These are phyloP conservation scores for Gavia stellata DNA, from an alignment of 2,113 vertebrate species.

Conservation along the genomic window DNA sequence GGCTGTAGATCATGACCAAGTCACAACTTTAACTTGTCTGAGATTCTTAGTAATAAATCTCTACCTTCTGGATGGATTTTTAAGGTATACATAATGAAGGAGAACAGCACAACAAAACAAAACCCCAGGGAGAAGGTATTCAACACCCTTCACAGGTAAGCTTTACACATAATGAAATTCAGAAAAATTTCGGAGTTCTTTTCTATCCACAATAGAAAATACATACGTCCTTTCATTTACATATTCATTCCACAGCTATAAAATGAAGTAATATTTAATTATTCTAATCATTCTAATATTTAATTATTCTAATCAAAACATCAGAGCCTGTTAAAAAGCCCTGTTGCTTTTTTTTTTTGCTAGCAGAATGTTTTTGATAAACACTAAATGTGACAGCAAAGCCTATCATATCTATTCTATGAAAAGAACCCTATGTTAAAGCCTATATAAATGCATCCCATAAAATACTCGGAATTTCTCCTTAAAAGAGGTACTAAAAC, in stretches of 20 bases:
- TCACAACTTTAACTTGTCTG: not conserved
- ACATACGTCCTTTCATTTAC: not conserved
- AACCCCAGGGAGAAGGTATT: not conserved
- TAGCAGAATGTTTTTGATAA: not conserved
- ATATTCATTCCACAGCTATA: not conserved
- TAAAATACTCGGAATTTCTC: conserved; percentile 25
- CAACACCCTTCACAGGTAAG: not conserved
- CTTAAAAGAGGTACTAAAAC: conserved; percentile 29
- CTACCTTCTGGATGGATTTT: not conserved
- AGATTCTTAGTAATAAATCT: not conserved
- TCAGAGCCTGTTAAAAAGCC: not conserved
- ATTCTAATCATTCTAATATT: not conserved
- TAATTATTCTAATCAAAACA: not conserved
- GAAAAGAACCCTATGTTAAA: not conserved
- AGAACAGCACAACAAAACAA: not conserved
- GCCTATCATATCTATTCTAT: not conserved
- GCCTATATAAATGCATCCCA: not conserved
- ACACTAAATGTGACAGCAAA: not conserved
- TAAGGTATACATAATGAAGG: not conserved
- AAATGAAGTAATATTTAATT: not conserved
- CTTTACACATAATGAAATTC: not conserved
- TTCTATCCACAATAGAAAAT: not conserved
- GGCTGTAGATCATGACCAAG: not conserved
- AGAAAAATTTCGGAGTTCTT: not conserved
- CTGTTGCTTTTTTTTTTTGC: not conserved